Evolutionary conservation across 2,888 invertebrate species (phyloP), one percentile per base, ranked within the genome.

Genomic region (Acanthosepion pharaonis): DNA sequence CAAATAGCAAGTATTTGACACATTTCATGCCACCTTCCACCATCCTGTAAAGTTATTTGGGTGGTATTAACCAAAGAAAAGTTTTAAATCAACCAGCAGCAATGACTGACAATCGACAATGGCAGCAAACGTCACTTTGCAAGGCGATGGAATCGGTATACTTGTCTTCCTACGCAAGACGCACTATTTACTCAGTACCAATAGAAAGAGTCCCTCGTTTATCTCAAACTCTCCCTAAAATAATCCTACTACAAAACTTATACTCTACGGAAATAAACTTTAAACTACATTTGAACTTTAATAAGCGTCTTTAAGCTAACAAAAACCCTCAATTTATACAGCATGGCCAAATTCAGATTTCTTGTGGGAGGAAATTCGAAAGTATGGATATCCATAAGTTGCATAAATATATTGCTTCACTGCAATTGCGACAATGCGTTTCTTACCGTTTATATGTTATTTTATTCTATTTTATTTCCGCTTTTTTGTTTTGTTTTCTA

Each of bases 21-120:
- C 97, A 97, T 96, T 97, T 97, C 97, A 97, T 97, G 95, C 97
- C 97, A 94, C 97, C 97, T 95, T 97, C 97, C 94, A 97, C 97
- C 97, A 97, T 97, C 94, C 96, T 97, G 95, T 53, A 53, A 93
- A 49, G 5, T 93, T 93, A n/a, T 64, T 28, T 78, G n/a, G 78
- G n/a, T n/a, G 8, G 78, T 94, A 59, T 95, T 94, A n/a, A n/a
- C n/a, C 78, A 78, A 78, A n/a, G 4, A 78, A 33, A 78, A 78
- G 15, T 78, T 78, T 11, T n/a, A 15, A 33, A 33, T 78, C 78
- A 78, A n/a, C n/a, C 11, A 78, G n/a, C n/a, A 9, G 78, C 59
- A 23, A 3, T 59, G 59, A n/a, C n/a, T 15, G 78, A n/a, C n/a
- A n/a, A n/a, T 78, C 78, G 15, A 78, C n/a, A 23, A n/a, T n/a